Evolutionary conservation across 2,888 invertebrate genomes (phyloP).

Genomic region (Hololepta plana): DNA sequence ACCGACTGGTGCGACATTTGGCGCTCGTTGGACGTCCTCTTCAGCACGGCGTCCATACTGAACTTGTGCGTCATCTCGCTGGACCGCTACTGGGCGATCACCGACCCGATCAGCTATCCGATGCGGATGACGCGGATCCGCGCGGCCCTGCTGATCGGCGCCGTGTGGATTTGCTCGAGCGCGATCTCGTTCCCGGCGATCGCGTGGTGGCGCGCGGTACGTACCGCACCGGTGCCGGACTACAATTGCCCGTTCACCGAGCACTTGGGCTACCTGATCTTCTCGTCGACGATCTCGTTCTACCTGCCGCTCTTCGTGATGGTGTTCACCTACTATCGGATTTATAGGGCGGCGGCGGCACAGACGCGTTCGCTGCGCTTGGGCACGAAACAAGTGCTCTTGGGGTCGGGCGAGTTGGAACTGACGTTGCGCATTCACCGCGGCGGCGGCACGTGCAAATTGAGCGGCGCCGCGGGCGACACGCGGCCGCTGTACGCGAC

Average conservation of each 20-base stretch:
- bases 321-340: slow-evolving; percentile 95
- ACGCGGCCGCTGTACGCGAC: slow-evolving; percentile 30
- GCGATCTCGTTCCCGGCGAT: slow-evolving; percentile 98
- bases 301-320: slow-evolving; percentile 93
- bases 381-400: slow-evolving; percentile 79
- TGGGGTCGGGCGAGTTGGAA: slow-evolving; percentile 70
- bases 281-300: slow-evolving; percentile 95
- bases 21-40: slow-evolving; percentile 91
- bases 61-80: slow-evolving; percentile 94
- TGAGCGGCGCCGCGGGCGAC: slow-evolving; percentile 17
- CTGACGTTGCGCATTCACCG: slow-evolving; percentile 85
- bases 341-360: slow-evolving; percentile 83
- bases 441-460: slow-evolving; percentile 69
- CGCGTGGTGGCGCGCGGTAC: slow-evolving; percentile 83
- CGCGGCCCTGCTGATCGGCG: slow-evolving; percentile 74
- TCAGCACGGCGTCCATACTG: slow-evolving; percentile 92
- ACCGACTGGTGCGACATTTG: slow-evolving; percentile 95
- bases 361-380: slow-evolving; percentile 81
- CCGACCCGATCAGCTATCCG: slow-evolving; percentile 95
- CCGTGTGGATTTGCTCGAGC: slow-evolving; percentile 93
- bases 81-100: slow-evolving; percentile 97
- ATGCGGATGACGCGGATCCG: slow-evolving; percentile 81
- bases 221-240: slow-evolving; percentile 60
- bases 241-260: slow-evolving; percentile 92
- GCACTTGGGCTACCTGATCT: slow-evolving; percentile 87